These are phyloP conservation scores for Elgonia sp. DNA, from an alignment of 2,888 invertebrate species.

Conservation along the genomic window DNA sequence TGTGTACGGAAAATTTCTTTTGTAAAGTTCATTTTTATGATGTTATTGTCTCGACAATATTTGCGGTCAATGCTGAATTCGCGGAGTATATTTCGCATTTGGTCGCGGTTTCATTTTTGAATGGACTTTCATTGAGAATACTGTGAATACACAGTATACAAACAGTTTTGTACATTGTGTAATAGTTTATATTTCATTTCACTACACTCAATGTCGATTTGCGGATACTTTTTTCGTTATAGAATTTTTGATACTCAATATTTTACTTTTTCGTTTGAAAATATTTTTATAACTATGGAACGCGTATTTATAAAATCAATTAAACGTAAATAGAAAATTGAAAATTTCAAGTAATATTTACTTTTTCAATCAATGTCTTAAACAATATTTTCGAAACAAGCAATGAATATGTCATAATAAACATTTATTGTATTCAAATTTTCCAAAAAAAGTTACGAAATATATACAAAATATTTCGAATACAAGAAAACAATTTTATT, in stretches of 20 bases:
- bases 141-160: not conserved
- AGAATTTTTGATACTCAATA: slow-evolving; percentile 43
- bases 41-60: slow-evolving; percentile 54
- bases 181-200: slow-evolving; percentile 62
- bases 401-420: too few species aligned
- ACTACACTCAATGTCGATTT: slow-evolving; percentile 25
- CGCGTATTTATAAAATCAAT: not conserved
- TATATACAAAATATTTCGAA: too few species aligned
- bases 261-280: not conserved
- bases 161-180: slow-evolving; percentile 48
- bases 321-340: not conserved
- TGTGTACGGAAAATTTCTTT: slow-evolving; percentile 14
- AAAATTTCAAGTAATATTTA: not conserved
- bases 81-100: slow-evolving; percentile 43
- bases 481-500: too few species aligned
- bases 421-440: too few species aligned
- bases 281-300: not conserved
- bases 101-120: slow-evolving; percentile 57
- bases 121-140: slow-evolving; percentile 37
- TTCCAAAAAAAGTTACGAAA: too few species aligned
- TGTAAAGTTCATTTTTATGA: slow-evolving; percentile 47
- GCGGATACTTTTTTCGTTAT: slow-evolving; percentile 16
- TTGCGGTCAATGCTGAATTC: slow-evolving; percentile 52
- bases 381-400: too few species aligned
- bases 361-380: not conserved